Percentiles rank a stretch among this genome's conserved stretches.
Evolutionary conservation across 2,797 vertebrate species (phyloP).

Genomic region (Gymnothorax reevesii): DNA sequence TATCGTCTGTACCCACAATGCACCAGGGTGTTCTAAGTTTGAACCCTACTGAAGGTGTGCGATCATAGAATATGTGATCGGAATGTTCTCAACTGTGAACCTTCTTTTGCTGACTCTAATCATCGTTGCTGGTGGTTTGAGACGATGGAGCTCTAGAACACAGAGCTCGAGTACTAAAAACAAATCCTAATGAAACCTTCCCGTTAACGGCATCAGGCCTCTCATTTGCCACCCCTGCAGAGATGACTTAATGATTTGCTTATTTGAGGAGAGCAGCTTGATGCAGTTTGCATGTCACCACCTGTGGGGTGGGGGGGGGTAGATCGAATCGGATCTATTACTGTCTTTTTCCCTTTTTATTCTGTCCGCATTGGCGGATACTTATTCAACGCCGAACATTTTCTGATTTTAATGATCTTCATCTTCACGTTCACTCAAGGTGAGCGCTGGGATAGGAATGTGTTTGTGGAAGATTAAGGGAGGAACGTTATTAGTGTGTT

Average conservation of each 20-base stretch:
- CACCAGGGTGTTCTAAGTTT: slow-evolving; percentile 23
- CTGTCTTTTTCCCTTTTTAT: neutral
- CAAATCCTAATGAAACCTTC: too few species aligned
- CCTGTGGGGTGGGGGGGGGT: neutral
- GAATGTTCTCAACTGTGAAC: too few species aligned
- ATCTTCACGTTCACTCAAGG: neutral
- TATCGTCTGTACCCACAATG: neutral
- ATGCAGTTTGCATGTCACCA: neutral
- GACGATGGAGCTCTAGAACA: too few species aligned
- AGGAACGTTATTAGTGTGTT: slow-evolving; percentile 9
- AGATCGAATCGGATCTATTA: neutral
- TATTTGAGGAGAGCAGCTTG: neutral
- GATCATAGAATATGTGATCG: too few species aligned
- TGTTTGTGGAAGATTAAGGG: neutral
- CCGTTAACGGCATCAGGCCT: too few species aligned
- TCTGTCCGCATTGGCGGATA: neutral
- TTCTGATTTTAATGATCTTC: neutral
- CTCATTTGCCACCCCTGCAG: neutral
- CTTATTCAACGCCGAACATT: neutral
- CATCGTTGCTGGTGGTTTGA: too few species aligned
- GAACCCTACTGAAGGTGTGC: too few species aligned
- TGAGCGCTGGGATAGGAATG: neutral
- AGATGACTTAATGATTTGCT: neutral
- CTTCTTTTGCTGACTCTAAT: too few species aligned
- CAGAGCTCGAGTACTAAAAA: too few species aligned